These are phyloP conservation scores for Dendroctonus ponderosae DNA, from an alignment of 1,140 invertebrate species.

Conservation along the genomic window DNA sequence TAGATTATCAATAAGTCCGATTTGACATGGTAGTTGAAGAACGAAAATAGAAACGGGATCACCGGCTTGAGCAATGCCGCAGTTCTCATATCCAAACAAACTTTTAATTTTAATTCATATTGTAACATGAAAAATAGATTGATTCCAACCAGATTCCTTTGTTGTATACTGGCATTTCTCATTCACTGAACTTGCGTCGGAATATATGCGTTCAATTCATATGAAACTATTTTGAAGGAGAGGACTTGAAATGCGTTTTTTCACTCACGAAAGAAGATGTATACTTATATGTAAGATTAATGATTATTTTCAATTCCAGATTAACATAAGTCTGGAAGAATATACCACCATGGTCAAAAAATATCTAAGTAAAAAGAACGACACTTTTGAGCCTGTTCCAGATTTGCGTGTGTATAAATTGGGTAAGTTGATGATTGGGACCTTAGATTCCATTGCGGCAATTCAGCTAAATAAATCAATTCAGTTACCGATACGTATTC, in stretches of 20 bases:
- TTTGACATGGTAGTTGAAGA: slow-evolving; percentile 11
- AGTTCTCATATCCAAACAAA: slow-evolving; percentile 23
- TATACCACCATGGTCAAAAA: slow-evolving; percentile 44
- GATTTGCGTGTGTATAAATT: slow-evolving; percentile 44
- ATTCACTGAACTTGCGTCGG: not conserved
- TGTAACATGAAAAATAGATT: slow-evolving; percentile 8
- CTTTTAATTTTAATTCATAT: slow-evolving; percentile 4
- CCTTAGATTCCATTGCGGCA: no score
- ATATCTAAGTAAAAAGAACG: slow-evolving; percentile 38
- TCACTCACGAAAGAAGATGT: slow-evolving; percentile 4
- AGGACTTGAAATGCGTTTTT: not conserved
- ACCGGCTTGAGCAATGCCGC: slow-evolving; percentile 11
- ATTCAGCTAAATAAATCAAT: no score
- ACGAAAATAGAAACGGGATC: slow-evolving; percentile 35
- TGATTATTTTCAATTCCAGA: slow-evolving; percentile 36
- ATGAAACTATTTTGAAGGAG: not conserved
- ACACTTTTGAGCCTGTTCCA: slow-evolving; percentile 34
- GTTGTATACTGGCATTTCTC: not conserved
- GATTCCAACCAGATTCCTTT: not conserved
- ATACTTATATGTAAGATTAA: no score
- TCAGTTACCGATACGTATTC: no score
- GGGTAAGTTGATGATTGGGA: slow-evolving; percentile 43
- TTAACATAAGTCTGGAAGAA: slow-evolving; percentile 48
- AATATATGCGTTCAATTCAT: not conserved
- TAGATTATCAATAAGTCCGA: slow-evolving; percentile 14